Percentiles rank a stretch among this genome's conserved stretches.
Evolutionary conservation across 2,113 vertebrate species (phyloP).

Genomic region (Cavia aperea): DNA sequence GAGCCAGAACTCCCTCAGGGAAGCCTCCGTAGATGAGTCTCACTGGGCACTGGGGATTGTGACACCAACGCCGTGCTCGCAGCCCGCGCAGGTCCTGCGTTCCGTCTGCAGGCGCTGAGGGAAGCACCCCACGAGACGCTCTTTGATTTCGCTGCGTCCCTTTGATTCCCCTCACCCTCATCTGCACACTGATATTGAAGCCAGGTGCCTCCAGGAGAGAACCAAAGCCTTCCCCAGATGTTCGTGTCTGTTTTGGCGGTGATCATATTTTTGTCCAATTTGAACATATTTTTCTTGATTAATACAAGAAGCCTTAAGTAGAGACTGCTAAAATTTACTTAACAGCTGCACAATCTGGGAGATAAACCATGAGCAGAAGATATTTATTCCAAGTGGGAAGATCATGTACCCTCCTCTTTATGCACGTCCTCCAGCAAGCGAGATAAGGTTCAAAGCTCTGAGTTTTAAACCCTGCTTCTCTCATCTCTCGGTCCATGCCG

Average conservation of each 20-base stretch:
- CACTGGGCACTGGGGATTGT: rapidly evolving
- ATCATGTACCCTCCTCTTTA: not conserved
- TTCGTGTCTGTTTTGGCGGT: slow-evolving; percentile 46
- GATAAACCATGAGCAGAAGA: not conserved
- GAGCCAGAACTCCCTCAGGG: not conserved
- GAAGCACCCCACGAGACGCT: not conserved
- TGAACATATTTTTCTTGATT: slow-evolving; percentile 60
- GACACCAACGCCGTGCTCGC: not conserved
- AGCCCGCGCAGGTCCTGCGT: not conserved
- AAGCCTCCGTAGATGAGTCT: too few species aligned
- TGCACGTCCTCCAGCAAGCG: not conserved
- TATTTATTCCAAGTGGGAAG: not conserved
- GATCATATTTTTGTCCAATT: slow-evolving; percentile 53
- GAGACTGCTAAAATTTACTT: slow-evolving; percentile 38
- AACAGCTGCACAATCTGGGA: slow-evolving; percentile 8
- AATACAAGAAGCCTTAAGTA: slow-evolving; percentile 50
- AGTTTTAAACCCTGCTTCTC: slow-evolving; percentile 53
- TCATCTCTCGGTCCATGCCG: slow-evolving; percentile 32
- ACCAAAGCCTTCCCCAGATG: slow-evolving; percentile 52
- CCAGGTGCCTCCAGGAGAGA: slow-evolving; percentile 61
- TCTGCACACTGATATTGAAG: slow-evolving; percentile 50
- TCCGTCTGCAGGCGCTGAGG: not conserved
- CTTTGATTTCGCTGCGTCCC: slow-evolving; percentile 10
- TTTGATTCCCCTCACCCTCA: slow-evolving; percentile 51
- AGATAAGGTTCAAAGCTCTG: slow-evolving; percentile 51